Conservation (phyloP, 2,113 vertebrate species). For the Arothron firmamentum region DNA sequence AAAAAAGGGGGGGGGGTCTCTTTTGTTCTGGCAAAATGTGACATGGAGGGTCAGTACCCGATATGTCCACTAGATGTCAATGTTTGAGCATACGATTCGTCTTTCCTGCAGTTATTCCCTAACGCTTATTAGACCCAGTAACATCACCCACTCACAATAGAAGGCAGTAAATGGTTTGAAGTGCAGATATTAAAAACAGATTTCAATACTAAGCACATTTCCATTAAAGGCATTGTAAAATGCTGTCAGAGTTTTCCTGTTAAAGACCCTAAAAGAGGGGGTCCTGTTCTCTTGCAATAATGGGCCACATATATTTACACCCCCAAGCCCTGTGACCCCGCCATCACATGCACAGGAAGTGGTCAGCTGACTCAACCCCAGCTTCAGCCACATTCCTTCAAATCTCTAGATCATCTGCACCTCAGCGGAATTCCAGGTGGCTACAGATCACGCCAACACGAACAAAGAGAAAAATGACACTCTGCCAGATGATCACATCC, state of each 20-base stretch:
- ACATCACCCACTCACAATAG: slow-evolving; percentile 7
- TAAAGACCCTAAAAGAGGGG: slow-evolving; percentile 14
- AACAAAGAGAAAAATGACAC: neutral
- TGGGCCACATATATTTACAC: slow-evolving; percentile 1
- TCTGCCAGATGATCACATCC: neutral
- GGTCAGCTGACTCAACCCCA: slow-evolving; percentile 41
- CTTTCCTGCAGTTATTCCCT: neutral
- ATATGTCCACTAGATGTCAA: slow-evolving; percentile 66
- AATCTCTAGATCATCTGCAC: slow-evolving; percentile 3
- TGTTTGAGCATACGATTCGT: slow-evolving; percentile 7
- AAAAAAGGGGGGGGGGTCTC: slow-evolving; percentile 62
- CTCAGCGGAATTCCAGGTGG: slow-evolving; percentile 5
- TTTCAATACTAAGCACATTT: neutral
- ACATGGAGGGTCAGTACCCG: slow-evolving; percentile 24
- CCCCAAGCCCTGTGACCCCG: slow-evolving; percentile 20
- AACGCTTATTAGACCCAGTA: neutral
- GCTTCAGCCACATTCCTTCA: slow-evolving; percentile 44
- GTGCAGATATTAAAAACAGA: neutral
- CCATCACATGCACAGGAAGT: slow-evolving; percentile 40
- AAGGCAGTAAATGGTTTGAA: neutral
- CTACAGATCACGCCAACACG: neutral
- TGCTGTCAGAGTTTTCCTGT: neutral
- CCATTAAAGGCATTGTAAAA: neutral
- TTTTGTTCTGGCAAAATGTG: slow-evolving; percentile 67
- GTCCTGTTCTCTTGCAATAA: slow-evolving; percentile 30